A percentile compares a stretch with the other conserved stretches of the same genome.
These are phyloP conservation scores for Hirudo medicinalis DNA, from an alignment of 1,140 invertebrate species.

Conservation along the genomic window DNA sequence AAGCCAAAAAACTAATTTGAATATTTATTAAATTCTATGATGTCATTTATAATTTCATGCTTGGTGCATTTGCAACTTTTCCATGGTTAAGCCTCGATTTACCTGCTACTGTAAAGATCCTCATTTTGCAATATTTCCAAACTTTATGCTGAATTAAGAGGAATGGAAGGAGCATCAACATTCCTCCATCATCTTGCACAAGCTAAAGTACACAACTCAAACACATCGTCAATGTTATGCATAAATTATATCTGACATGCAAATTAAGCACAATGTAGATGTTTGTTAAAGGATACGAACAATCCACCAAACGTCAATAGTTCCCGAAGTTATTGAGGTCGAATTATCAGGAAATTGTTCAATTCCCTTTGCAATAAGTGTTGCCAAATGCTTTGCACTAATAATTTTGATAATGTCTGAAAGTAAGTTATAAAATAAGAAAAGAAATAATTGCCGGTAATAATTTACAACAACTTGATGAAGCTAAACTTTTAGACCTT, in stretches of 20 bases:
- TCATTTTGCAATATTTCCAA: constrained; percentile 95
- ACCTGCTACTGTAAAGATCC: constrained; percentile 93
- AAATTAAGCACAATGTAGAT: too few relatives aligned
- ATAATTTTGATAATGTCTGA: constrained; percentile 36
- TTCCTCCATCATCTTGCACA: constrained; percentile 93
- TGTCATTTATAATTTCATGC: neutral
- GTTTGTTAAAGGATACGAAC: constrained; percentile 22
- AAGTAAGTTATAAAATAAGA: neutral
- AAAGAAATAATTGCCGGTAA: neutral
- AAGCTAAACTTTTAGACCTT: constrained; percentile 16
- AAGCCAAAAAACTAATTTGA: constrained; percentile 9
- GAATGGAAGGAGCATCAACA: constrained; percentile 93
- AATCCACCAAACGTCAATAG: constrained; percentile 20
- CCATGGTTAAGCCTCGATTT: constrained; percentile 19
- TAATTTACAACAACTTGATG: neutral
- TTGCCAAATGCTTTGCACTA: constrained; percentile 32
- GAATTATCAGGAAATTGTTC: constrained; percentile 49
- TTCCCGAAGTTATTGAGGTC: neutral
- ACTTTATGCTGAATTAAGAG: constrained; percentile 77
- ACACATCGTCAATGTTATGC: neutral
- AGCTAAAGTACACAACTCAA: constrained; percentile 48
- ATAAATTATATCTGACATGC: too few relatives aligned
- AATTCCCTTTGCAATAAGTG: constrained; percentile 88
- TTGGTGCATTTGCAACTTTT: neutral
- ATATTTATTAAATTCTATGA: too few relatives aligned